phyloP scores from a whole-genome alignment of 2,113 vertebrate species.

The Ctenomys sociabilis region DNA sequence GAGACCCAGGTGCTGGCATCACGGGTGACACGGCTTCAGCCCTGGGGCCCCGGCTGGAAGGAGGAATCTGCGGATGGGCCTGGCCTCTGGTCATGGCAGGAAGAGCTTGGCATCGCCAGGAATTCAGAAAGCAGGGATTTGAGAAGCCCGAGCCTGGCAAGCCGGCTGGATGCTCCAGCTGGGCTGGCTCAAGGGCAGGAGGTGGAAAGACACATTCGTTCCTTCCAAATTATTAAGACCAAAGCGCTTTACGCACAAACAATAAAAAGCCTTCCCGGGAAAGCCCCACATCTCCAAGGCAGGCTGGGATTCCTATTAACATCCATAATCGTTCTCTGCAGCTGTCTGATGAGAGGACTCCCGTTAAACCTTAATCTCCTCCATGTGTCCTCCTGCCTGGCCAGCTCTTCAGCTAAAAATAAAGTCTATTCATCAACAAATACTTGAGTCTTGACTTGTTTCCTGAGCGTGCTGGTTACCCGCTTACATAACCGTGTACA shows the following conservation, averaged over 20 bases:
- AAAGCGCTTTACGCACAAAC: background rate
- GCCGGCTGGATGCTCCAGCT: background rate
- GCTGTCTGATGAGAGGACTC: constrained; percentile 47
- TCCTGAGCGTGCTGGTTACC: constrained; percentile 45
- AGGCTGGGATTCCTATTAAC: constrained; percentile 45
- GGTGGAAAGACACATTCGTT: background rate
- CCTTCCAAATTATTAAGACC: background rate
- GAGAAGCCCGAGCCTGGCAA: background rate
- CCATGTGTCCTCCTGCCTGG: constrained; percentile 59
- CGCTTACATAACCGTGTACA: background rate
- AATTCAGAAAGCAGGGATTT: background rate
- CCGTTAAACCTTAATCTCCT: constrained; percentile 58
- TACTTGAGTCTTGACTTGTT: constrained; percentile 56
- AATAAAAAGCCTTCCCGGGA: constrained; percentile 33
- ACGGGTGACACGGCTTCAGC: background rate
- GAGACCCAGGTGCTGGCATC: accelerated
- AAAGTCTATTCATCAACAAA: constrained; percentile 68
- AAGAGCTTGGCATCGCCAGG: background rate
- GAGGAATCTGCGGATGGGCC: accelerated
- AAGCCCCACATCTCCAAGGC: background rate
- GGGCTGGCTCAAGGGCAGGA: background rate
- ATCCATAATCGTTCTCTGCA: constrained; percentile 1
- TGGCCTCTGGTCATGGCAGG: background rate
- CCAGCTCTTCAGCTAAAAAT: constrained; percentile 72
- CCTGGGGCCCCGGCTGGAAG: accelerated